Evolutionary conservation across 2,888 invertebrate genomes (phyloP).

Genomic region (Oscheius sp.): DNA sequence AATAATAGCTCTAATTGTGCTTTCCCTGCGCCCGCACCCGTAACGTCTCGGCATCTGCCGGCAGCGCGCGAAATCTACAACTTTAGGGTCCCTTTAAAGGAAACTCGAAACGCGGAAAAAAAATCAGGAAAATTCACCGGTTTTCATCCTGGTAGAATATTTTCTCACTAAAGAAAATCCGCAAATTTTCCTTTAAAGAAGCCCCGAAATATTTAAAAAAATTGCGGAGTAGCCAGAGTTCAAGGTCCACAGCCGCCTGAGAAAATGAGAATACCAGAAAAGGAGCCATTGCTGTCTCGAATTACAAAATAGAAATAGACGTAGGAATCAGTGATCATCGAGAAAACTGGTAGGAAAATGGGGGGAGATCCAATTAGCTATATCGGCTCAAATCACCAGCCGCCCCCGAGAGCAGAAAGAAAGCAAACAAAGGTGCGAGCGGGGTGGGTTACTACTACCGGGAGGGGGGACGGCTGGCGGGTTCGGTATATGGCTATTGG

Average conservation of each 20-base stretch:
- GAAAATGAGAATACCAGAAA: background rate
- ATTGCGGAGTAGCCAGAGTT: background rate
- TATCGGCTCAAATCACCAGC: background rate
- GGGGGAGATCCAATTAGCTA: background rate
- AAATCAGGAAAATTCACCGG: too few species aligned
- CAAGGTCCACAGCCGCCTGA: background rate
- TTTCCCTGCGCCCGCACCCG: too few species aligned
- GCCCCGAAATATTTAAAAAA: background rate
- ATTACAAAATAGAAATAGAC: conserved; percentile 6
- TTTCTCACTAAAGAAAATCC: too few species aligned
- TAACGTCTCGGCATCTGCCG: too few species aligned
- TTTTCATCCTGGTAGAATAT: too few species aligned
- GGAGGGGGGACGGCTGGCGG: too few species aligned
- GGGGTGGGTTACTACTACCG: too few species aligned
- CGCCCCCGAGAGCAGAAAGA: background rate
- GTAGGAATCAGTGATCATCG: too few species aligned
- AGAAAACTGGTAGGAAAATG: background rate
- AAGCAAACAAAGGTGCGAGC: background rate
- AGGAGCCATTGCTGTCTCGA: background rate
- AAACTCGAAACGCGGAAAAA: too few species aligned
- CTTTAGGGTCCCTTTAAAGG: too few species aligned
- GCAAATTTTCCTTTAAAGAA: background rate
- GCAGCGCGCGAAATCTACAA: too few species aligned
- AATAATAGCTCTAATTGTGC: too few species aligned
- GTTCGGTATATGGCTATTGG: conserved; percentile 10